Evolutionary conservation across 2,888 invertebrate species (phyloP).

Genomic region (Andrena praecox): DNA sequence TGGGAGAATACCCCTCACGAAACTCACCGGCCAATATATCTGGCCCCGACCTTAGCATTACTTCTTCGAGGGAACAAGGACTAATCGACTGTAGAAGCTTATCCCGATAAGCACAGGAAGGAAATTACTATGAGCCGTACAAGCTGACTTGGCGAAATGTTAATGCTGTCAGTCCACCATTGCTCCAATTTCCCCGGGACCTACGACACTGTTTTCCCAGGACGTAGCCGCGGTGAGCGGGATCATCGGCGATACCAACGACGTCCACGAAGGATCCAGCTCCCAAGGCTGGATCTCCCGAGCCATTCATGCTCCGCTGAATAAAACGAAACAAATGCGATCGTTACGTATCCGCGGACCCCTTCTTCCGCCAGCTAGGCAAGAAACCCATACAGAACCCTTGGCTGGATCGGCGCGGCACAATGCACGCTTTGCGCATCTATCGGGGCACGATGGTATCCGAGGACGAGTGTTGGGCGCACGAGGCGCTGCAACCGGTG

Average conservation of each 20-base stretch:
- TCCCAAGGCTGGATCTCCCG: constrained; percentile 21
- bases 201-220: too few species aligned
- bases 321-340: constrained; percentile 50
- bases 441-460: constrained; percentile 1
- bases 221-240: background rate
- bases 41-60: too few species aligned
- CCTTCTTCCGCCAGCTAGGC: constrained; percentile 42
- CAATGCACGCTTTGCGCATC: constrained; percentile 29
- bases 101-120: too few species aligned
- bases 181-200: background rate
- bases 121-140: too few species aligned
- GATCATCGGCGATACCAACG: constrained; percentile 27
- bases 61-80: too few species aligned
- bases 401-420: constrained; percentile 6
- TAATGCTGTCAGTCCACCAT: background rate
- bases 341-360: constrained; percentile 41
- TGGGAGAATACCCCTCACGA: too few species aligned
- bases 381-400: constrained; percentile 35
- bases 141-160: too few species aligned
- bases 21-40: too few species aligned
- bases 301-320: constrained; percentile 50
- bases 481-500: constrained; percentile 55
- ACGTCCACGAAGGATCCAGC: constrained; percentile 18
- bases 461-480: constrained; percentile 38
- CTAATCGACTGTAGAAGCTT: too few species aligned